Base-by-base conservation (phyloP, 2,888 invertebrate genomes). In the Beris chalybata region DNA sequence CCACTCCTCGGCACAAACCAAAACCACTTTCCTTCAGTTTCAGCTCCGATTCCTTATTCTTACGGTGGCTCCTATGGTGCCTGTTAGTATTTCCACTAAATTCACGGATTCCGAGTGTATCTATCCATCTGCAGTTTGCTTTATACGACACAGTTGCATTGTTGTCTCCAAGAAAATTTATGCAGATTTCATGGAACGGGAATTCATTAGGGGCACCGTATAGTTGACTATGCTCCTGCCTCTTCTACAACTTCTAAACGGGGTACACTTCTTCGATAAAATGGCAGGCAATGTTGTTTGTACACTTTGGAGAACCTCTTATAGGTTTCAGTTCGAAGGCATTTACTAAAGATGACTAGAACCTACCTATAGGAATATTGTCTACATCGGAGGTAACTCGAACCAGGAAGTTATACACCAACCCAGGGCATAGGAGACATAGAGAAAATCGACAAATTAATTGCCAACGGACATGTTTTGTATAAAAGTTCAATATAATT, bases 41-140 rank as follows among this genome's bases (percentile, higher is more conserved):
- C 9, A 38, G 38, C 38, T 9, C 48, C 1, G 5, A 48, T 13
- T 15, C 15, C 13, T 48, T 15, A 29, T 50, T 9, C 29, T 50
- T 50, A 4, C 4, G 15, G 3, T 6, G 12, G 13, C 15, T 47
- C 13, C 15, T 15, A 7, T 13, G 52, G 32, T 61, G 50, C 61
- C 13, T 61, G 50, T 61, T 61, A 61, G 50, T 61, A 61, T 61
- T 61, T 61, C 50, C 32, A 30, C 61, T 12, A 38, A 15, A 15
- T 50, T 38, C 38, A 50, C 30, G 61, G 61, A 61, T 61, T 61
- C 50, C 58, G 43, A 61, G 50, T 61, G 61, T 61, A 61, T 61
- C 61, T 61, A 50, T 61, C 61, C 61, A 61, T 61, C 61, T 61
- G 61, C 61, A 61, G 52, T 61, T 61, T 52, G 38, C 61, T 61